Conservation (phyloP, 1,140 invertebrate species). For the Drosophila navojoa region DNA sequence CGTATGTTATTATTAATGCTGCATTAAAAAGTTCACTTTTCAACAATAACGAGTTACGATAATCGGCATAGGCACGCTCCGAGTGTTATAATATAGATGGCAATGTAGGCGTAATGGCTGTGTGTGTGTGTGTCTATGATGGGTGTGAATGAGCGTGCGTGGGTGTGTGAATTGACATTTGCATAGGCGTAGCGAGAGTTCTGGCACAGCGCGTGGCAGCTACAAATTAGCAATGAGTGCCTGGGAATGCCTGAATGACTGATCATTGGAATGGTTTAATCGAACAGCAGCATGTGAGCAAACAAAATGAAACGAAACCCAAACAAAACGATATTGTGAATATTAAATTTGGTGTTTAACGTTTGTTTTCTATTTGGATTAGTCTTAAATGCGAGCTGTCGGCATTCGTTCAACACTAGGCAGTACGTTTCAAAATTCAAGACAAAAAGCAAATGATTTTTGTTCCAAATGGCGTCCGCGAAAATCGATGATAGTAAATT, state of each 20-base stretch:
- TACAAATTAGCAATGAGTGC: constrained; percentile 43
- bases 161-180: constrained; percentile 27
- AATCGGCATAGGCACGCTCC: constrained; percentile 31
- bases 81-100: constrained; percentile 9
- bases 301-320: constrained; percentile 40
- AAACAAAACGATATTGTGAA: constrained; percentile 19
- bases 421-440: constrained; percentile 51
- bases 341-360: constrained; percentile 33
- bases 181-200: constrained; percentile 32
- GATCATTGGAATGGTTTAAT: constrained; percentile 60
- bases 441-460: constrained; percentile 74
- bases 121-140: constrained; percentile 9
- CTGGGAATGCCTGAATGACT: constrained; percentile 18
- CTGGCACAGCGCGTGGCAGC: constrained; percentile 46
- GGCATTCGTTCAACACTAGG: constrained; percentile 58
- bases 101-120: constrained; percentile 22
- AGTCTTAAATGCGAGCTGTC: constrained; percentile 18
- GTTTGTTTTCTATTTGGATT: constrained; percentile 15
- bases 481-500: constrained; percentile 24
- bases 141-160: constrained; percentile 9
- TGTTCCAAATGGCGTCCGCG: constrained; percentile 53
- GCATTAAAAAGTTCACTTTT: constrained; percentile 63
- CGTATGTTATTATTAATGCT: constrained; percentile 22
- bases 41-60: constrained; percentile 61
- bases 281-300: constrained; percentile 53